Conservation (phyloP, 2,113 vertebrate genomes). For the Pelvicachromis taeniatus region DNA sequence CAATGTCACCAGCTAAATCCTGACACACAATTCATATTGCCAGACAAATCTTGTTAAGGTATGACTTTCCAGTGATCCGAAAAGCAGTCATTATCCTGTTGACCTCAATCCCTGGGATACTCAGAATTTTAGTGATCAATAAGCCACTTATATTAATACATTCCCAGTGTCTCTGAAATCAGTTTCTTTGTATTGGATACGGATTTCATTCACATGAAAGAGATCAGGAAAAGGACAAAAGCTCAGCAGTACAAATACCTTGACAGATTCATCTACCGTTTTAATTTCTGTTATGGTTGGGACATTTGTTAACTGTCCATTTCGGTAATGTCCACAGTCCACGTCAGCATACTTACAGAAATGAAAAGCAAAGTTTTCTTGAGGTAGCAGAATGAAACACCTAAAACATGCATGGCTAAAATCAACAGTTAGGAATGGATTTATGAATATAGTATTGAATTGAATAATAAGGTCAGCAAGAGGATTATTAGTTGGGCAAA, state of each 20-base stretch:
- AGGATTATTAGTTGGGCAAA: neutral
- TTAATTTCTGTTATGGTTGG: neutral
- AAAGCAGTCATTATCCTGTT: constrained; percentile 67
- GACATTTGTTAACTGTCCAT: neutral
- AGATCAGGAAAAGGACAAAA: neutral
- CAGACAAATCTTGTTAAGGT: constrained; percentile 79
- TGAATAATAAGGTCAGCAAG: neutral
- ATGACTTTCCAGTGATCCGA: constrained; percentile 71
- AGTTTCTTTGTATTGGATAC: neutral
- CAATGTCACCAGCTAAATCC: constrained; percentile 68
- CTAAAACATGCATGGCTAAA: neutral
- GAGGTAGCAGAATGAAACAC: neutral
- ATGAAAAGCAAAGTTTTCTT: neutral
- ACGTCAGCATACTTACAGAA: neutral
- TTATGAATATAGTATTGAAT: neutral
- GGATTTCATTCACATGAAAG: neutral
- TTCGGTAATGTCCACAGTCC: neutral
- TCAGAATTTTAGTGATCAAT: constrained; percentile 47
- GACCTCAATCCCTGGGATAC: constrained; percentile 66
- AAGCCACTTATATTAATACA: constrained; percentile 51
- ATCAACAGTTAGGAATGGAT: neutral
- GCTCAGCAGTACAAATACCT: neutral
- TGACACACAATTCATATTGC: constrained; percentile 59
- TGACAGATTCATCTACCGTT: neutral
- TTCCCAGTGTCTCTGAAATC: neutral